Conservation (phyloP, 2,113 vertebrate species). For the Erythrocercus mccallii region DNA sequence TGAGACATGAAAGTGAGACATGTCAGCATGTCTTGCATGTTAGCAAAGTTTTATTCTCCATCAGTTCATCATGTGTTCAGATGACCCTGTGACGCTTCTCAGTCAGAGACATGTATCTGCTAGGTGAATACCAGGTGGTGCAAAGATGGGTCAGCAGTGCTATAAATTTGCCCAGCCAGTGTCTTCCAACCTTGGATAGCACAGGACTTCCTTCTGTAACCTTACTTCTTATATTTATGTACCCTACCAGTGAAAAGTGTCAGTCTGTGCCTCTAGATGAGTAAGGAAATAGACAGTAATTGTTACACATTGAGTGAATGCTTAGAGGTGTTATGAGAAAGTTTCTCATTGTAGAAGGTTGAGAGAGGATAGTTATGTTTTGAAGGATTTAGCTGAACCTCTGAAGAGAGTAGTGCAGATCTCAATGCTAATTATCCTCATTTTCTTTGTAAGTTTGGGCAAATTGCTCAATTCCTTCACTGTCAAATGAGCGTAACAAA, state of each 20-base stretch:
- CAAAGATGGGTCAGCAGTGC: background rate
- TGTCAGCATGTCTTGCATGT: background rate
- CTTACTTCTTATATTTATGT: background rate
- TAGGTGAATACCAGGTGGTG: background rate
- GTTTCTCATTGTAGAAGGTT: background rate
- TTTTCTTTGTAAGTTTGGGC: background rate
- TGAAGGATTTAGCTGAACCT: background rate
- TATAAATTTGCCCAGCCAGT: background rate
- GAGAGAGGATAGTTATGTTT: background rate
- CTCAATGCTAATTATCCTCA: background rate
- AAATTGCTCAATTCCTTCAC: background rate
- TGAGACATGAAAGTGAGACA: background rate
- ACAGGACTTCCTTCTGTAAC: background rate
- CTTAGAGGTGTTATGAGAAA: background rate
- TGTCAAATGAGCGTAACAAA: background rate
- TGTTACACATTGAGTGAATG: background rate
- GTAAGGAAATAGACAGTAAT: background rate
- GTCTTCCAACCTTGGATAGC: background rate
- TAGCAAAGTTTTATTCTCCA: background rate
- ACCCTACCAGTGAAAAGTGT: background rate
- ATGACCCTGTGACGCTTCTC: background rate
- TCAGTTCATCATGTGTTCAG: background rate
- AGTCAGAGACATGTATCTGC: background rate
- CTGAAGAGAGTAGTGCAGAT: background rate
- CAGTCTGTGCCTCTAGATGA: background rate